Percentiles rank a stretch among this genome's conserved stretches.
These are phyloP conservation scores for Habrosyne pyritoides DNA, from an alignment of 2,888 invertebrate species.

Conservation along the genomic window DNA sequence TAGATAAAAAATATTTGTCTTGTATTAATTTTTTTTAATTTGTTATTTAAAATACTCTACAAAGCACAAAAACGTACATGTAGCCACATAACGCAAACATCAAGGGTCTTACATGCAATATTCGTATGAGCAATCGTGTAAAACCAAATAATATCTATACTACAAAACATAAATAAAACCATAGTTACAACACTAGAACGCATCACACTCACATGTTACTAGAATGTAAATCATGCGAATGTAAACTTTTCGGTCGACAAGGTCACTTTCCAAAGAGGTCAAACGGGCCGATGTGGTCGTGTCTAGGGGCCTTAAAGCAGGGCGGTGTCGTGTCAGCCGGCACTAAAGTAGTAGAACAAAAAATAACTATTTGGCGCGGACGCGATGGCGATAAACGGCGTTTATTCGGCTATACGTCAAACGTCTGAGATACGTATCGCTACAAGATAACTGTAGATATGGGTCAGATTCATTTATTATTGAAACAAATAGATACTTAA, in stretches of 20 bases:
- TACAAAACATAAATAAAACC: background rate
- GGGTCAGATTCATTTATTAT: no score
- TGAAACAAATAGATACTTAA: no score
- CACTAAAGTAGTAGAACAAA: constrained; percentile 1
- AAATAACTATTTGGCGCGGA: constrained; percentile 1
- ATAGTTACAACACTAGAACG: background rate
- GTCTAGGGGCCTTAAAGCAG: background rate
- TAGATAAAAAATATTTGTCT: no score
- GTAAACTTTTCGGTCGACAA: constrained; percentile 3
- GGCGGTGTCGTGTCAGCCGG: background rate
- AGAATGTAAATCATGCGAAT: constrained; percentile 5
- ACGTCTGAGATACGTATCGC: background rate
- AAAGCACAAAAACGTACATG: no score
- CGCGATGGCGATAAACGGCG: background rate
- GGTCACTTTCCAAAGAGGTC: constrained; percentile 1
- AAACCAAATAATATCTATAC: no score
- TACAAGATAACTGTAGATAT: no score
- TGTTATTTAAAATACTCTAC: no score
- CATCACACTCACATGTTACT: background rate
- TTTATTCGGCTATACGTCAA: background rate
- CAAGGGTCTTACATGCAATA: no score
- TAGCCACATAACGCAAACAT: no score
- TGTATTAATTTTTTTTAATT: no score
- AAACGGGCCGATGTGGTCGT: background rate
- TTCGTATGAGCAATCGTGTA: no score